Evolutionary conservation across 2,888 invertebrate genomes (phyloP), one percentile per base, ranked within the genome.

Genomic region (Rotaria macrura): DNA sequence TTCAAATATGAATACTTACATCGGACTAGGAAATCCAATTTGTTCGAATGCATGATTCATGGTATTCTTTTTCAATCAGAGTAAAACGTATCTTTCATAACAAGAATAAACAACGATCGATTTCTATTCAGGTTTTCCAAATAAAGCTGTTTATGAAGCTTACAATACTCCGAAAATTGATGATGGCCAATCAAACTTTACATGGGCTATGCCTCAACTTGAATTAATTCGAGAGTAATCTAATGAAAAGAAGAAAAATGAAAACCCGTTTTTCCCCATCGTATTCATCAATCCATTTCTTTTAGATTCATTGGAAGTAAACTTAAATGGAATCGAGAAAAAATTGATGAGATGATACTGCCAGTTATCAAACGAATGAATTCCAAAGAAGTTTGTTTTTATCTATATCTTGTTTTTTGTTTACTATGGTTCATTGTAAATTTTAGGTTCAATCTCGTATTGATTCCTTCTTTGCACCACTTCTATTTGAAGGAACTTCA

Each of bases 171-270:
- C 86, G 52, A 84, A 86, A 25, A 34, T 86, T 23, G 86, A 86
- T 38, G 43, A 74, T 47, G 84, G 54, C 38, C 29, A 54, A 25
- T 74, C 84, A 29, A 49, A 84, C 20, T 86, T 86, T 74, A 84
- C 34, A 43, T 86, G 86, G 86, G 84, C 84, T 49, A 84, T 86
- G 84, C 86, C 86, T 20, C 84, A 86, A 55, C 52, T 86, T 20
- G 86, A 86, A 83, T 65, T 84, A n/a, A 84, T 86, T 38, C 49
- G 86, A 74, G 84, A 86, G 84, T 84, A 57, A 43, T 34, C 34
- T 40, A n/a, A 34, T 34, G 14, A 34, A 52, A 23, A 52, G n/a
- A n/a, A n/a, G n/a, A n/a, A n/a, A n/a, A n/a, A n/a, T n/a, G n/a
- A n/a, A n/a, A n/a, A n/a, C n/a, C n/a, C n/a, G n/a, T 1, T 34